phyloP scores from a whole-genome alignment of 2,113 vertebrate species.

The Desmodus rotundus region DNA sequence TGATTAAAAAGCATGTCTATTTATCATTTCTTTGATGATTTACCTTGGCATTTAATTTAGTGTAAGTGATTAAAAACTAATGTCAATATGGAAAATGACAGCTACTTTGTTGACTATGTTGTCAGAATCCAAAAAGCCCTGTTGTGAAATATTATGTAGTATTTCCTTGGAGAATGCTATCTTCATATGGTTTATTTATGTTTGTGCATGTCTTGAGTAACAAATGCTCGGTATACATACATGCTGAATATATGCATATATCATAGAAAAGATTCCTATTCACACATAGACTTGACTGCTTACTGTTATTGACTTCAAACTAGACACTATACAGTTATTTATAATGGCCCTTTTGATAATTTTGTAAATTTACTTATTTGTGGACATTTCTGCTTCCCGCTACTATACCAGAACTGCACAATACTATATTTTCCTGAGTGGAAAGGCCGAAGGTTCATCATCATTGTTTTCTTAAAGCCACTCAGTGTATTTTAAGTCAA shows the following conservation, averaged over 20 bases:
- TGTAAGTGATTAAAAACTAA: neutral
- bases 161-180: neutral
- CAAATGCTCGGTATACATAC: neutral
- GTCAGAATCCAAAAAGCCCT: neutral
- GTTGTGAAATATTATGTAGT: neutral
- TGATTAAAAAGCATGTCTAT: neutral
- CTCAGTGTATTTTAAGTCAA: neutral
- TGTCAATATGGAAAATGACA: neutral
- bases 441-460: neutral
- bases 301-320: neutral
- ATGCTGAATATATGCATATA: neutral
- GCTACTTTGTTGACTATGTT: neutral
- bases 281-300: neutral
- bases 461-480: neutral
- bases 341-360: neutral
- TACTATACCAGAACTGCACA: neutral
- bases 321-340: neutral
- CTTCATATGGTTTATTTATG: neutral
- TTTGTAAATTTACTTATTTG: neutral
- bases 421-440: neutral
- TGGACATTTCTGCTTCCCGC: neutral
- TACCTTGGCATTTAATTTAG: neutral
- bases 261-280: neutral
- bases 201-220: neutral
- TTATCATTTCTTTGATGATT: neutral